A percentile compares a stretch with the other conserved stretches of the same genome.
Conservation (phyloP, 2,888 invertebrate genomes). For the Ormyrus thymus region DNA sequence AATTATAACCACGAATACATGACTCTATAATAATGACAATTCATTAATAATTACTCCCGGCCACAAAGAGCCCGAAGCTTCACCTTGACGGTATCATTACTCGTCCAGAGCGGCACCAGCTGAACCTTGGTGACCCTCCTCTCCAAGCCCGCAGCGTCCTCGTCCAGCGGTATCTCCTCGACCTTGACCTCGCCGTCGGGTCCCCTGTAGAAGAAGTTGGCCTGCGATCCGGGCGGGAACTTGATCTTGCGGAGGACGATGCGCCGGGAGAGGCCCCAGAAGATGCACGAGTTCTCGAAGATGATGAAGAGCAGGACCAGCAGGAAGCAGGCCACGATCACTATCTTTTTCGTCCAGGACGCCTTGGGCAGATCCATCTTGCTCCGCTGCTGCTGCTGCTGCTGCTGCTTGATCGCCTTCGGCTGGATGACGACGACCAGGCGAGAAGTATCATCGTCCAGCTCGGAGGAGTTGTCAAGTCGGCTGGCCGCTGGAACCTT, state of each 20-base stretch:
- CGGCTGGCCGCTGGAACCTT: not conserved
- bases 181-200: constrained; percentile 55
- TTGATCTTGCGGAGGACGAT: constrained; percentile 59
- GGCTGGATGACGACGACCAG: not conserved
- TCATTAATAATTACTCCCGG: no score
- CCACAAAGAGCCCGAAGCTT: no score
- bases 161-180: constrained; percentile 62
- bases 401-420: not conserved
- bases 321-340: constrained; percentile 60
- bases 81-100: constrained; percentile 71
- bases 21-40: no score
- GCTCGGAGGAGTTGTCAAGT: not conserved
- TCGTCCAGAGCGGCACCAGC: constrained; percentile 79
- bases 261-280: constrained; percentile 64
- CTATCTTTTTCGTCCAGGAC: constrained; percentile 56
- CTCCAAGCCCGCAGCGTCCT: constrained; percentile 48
- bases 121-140: constrained; percentile 73
- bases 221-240: constrained; percentile 48
- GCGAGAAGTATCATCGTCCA: constrained; percentile 31
- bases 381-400: not conserved
- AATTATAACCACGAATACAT: no score
- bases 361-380: constrained; percentile 43
- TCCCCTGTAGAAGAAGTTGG: constrained; percentile 37
- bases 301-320: constrained; percentile 64
- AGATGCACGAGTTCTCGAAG: constrained; percentile 65